phyloP scores from a whole-genome alignment of 2,797 vertebrate species.

The Margarornis squamiger region DNA sequence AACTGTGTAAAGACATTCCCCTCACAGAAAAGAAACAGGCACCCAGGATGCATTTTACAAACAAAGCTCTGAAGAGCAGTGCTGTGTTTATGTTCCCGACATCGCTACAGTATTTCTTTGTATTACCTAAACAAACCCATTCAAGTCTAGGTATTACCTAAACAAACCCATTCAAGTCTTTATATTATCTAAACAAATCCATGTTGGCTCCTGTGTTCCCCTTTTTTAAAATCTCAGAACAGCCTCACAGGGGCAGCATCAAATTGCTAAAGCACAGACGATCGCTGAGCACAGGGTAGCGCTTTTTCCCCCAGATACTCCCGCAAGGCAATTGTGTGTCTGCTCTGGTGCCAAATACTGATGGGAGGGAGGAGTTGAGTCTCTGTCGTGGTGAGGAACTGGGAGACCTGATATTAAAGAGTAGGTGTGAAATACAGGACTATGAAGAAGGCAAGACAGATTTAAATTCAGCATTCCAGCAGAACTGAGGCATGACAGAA shows the following conservation, averaged over 20 bases:
- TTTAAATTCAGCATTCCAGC: not conserved
- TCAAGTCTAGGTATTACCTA: conserved; percentile 6
- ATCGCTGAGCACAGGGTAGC: not conserved
- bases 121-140: conserved; percentile 11
- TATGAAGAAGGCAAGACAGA: not conserved
- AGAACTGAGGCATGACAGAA: not conserved
- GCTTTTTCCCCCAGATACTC: not conserved
- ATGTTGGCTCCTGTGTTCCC: not conserved
- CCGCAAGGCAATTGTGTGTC: not conserved
- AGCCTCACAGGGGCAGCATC: conserved; percentile 31
- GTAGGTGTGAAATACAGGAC: not conserved
- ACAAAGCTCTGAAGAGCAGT: not conserved
- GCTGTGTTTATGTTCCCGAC: not conserved
- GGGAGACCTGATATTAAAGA: not conserved
- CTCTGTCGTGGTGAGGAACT: not conserved
- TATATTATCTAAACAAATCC: conserved; percentile 8
- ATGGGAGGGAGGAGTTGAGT: not conserved
- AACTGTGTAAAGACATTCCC: not conserved
- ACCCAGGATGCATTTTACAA: not conserved
- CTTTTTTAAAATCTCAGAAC: conserved; percentile 12
- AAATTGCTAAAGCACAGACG: conserved; percentile 49
- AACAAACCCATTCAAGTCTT: not conserved
- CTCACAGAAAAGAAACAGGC: not conserved
- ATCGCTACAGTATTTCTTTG: not conserved
- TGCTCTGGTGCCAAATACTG: not conserved